Conservation (phyloP, 2,888 invertebrate genomes). For the Aradus depressus region DNA sequence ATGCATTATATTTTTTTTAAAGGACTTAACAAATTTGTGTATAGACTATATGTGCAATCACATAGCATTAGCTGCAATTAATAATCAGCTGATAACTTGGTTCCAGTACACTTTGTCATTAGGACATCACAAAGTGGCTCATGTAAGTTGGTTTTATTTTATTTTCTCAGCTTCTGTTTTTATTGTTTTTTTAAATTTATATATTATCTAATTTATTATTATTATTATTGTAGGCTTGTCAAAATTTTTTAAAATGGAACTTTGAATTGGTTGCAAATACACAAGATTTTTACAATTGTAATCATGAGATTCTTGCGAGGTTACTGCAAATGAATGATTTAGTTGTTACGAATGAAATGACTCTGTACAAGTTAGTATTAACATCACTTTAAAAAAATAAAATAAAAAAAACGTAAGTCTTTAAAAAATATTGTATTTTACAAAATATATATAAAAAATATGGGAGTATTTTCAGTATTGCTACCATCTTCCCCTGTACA, state of each 20-base stretch:
- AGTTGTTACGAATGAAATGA: conserved; percentile 80
- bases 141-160: conserved; percentile 36
- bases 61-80: conserved; percentile 69
- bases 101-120: conserved; percentile 79
- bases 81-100: conserved; percentile 79
- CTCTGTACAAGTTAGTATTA: conserved; percentile 52
- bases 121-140: conserved; percentile 59
- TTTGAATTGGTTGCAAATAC: conserved; percentile 69
- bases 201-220: conserved; percentile 3
- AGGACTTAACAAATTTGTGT: conserved; percentile 74
- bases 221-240: conserved; percentile 46
- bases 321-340: conserved; percentile 76
- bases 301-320: conserved; percentile 61
- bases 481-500: no score
- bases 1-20: conserved; percentile 32
- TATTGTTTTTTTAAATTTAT: conserved; percentile 1
- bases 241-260: conserved; percentile 84
- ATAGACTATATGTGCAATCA: conserved; percentile 78
- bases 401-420: no score
- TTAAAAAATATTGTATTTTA: no score
- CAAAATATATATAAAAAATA: no score
- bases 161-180: not conserved
- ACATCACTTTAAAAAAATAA: conserved; percentile 8
- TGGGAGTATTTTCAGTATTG: no score
- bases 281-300: conserved; percentile 69